Percentiles rank a stretch among this genome's conserved stretches.
Evolutionary conservation across 2,797 vertebrate species (phyloP).

Genomic region (Gymnocypris eckloni): DNA sequence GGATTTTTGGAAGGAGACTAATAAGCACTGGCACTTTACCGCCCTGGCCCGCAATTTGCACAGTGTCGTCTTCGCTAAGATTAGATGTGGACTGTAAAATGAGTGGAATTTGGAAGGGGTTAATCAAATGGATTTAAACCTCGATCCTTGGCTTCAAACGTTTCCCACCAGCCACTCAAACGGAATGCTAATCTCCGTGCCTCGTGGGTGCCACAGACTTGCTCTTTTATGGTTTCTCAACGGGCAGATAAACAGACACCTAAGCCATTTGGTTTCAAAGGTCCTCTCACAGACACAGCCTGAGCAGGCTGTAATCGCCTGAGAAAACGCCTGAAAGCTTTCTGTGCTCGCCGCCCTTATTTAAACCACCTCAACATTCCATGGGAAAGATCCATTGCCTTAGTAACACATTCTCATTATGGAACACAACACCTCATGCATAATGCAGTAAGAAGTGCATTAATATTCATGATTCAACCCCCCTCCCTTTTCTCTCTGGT

Average conservation of each 20-base stretch:
- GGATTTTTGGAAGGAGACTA: conserved; percentile 23
- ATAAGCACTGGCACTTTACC: not conserved
- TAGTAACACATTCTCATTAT: conserved; percentile 48
- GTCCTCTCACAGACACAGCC: conserved; percentile 67
- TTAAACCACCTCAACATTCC: conserved; percentile 39
- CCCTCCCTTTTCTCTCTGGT: conserved; percentile 13
- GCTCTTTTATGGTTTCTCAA: conserved; percentile 37
- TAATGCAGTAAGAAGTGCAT: conserved; percentile 52
- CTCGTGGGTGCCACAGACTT: conserved; percentile 39
- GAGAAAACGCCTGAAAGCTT: conserved; percentile 37
- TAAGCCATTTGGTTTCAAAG: conserved; percentile 72
- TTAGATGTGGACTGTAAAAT: conserved; percentile 40
- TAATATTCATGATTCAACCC: conserved; percentile 56
- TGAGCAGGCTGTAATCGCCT: conserved; percentile 70
- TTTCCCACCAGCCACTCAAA: conserved; percentile 42
- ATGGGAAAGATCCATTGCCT: conserved; percentile 43
- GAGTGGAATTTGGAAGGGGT: conserved; percentile 37
- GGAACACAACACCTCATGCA: conserved; percentile 41
- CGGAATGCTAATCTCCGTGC: conserved; percentile 47
- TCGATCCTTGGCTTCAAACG: conserved; percentile 51
- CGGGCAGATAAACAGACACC: conserved; percentile 69
- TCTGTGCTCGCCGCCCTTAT: conserved; percentile 63
- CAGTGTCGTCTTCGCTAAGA: conserved; percentile 22
- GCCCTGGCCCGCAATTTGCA: conserved; percentile 2
- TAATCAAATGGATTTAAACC: conserved; percentile 45